A percentile compares a stretch with the other conserved stretches of the same genome.
Evolutionary conservation across 1,140 invertebrate species (phyloP).

Genomic region (Lasioglossum baleicum): DNA sequence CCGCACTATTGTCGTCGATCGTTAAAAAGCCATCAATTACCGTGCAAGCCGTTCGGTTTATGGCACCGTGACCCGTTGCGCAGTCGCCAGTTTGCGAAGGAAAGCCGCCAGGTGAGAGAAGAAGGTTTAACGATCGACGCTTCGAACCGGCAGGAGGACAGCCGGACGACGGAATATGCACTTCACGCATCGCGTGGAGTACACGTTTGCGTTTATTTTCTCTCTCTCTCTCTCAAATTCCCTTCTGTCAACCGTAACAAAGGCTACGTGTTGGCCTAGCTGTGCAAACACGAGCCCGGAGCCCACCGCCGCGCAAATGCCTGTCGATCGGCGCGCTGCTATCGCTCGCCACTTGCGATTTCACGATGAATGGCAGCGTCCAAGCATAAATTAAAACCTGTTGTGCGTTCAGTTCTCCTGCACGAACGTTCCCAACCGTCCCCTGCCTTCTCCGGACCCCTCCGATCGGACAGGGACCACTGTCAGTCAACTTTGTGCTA

Average conservation of each 20-base stretch:
- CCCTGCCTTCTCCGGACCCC: not conserved
- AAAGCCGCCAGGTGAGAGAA: constrained; percentile 21
- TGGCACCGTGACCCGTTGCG: constrained; percentile 5
- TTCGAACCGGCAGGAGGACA: constrained; percentile 16
- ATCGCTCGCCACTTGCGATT: constrained; percentile 25
- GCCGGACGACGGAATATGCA: constrained; percentile 30
- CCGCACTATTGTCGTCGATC: not conserved
- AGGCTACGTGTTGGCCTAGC: constrained; percentile 62
- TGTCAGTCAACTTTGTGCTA: not conserved
- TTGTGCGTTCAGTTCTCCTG: constrained; percentile 5
- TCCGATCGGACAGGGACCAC: not conserved
- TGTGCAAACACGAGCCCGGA: constrained; percentile 58
- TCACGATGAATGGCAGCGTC: constrained; percentile 33
- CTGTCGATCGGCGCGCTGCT: constrained; percentile 6
- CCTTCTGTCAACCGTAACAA: not conserved
- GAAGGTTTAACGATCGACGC: constrained; percentile 47
- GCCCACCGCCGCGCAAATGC: constrained; percentile 28
- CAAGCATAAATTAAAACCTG: constrained; percentile 40
- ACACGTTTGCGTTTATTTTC: constrained; percentile 13
- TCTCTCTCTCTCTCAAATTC: not conserved
- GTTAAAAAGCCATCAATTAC: constrained; percentile 15
- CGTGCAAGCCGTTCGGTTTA: not conserved
- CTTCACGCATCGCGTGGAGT: not conserved
- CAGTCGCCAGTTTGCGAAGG: not conserved
- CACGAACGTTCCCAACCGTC: not conserved